These are phyloP conservation scores for Ptychobarbus kaznakovi DNA, from an alignment of 2,797 vertebrate genomes.

Conservation along the genomic window DNA sequence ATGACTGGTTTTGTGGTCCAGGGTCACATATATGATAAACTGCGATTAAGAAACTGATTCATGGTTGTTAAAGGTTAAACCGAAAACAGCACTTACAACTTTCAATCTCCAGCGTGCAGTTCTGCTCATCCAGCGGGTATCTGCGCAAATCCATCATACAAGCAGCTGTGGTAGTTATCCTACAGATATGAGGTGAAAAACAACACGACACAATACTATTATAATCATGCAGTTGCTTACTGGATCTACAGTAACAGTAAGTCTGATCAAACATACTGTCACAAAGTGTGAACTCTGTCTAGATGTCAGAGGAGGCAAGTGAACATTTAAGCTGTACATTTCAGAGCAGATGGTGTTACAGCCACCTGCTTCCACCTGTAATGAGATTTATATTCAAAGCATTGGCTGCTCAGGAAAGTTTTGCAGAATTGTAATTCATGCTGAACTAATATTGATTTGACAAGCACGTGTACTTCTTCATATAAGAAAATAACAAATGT, in stretches of 20 bases:
- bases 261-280: not conserved
- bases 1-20: too few species aligned
- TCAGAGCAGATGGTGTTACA: constrained; percentile 15
- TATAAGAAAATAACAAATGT: not conserved
- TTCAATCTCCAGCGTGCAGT: constrained; percentile 95
- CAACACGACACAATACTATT: constrained; percentile 9
- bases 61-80: not conserved
- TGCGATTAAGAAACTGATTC: not conserved
- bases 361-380: constrained; percentile 15
- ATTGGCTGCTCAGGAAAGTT: constrained; percentile 1
- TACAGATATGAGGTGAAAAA: constrained; percentile 59
- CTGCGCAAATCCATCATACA: constrained; percentile 97
- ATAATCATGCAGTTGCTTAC: not conserved
- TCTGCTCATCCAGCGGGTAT: constrained; percentile 95
- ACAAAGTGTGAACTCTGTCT: not conserved
- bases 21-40: not conserved
- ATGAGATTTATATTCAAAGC: constrained; percentile 14
- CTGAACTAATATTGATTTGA: constrained; percentile 8
- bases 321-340: constrained; percentile 23
- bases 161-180: constrained; percentile 94
- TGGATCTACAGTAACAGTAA: not conserved
- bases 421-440: constrained; percentile 29
- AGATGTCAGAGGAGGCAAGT: constrained; percentile 8
- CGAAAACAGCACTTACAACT: constrained; percentile 85
- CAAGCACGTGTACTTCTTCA: not conserved